phyloP scores from a whole-genome alignment of 2,888 invertebrate species.

The Bombylius discolor region DNA sequence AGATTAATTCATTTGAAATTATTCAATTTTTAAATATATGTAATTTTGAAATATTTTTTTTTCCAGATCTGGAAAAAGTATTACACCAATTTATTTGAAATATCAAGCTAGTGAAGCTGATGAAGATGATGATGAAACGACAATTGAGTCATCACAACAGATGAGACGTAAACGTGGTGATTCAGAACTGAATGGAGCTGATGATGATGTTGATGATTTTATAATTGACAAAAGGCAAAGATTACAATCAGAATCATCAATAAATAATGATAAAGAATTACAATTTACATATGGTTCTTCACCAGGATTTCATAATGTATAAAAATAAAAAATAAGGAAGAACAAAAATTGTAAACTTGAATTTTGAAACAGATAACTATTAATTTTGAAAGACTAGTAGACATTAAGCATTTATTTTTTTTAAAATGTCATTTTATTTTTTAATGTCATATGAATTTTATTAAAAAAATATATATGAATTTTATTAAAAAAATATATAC shows the following conservation, averaged over 20 bases:
- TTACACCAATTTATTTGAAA: slow-evolving; percentile 38
- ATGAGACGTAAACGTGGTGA: slow-evolving; percentile 27
- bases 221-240: slow-evolving; percentile 30
- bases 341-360: too few species aligned
- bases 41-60: background rate
- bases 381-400: too few species aligned
- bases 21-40: background rate
- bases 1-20: slow-evolving; percentile 36
- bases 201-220: slow-evolving; percentile 31
- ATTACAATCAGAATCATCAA: slow-evolving; percentile 21
- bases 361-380: too few species aligned
- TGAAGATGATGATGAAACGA: slow-evolving; percentile 13
- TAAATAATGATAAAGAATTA: slow-evolving; percentile 26
- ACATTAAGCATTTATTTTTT: too few species aligned
- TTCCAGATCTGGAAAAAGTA: slow-evolving; percentile 33
- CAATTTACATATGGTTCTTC: slow-evolving; percentile 30
- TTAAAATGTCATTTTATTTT: too few species aligned
- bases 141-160: slow-evolving; percentile 1
- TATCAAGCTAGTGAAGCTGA: slow-evolving; percentile 36
- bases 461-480: too few species aligned
- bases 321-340: background rate
- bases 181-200: slow-evolving; percentile 24
- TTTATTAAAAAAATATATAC: too few species aligned
- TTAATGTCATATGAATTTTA: too few species aligned
- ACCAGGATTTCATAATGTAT: slow-evolving; percentile 26